Percentiles rank a stretch among this genome's conserved stretches.
phyloP scores from a whole-genome alignment of 2,113 vertebrate genomes.

The Labeo rohita region DNA sequence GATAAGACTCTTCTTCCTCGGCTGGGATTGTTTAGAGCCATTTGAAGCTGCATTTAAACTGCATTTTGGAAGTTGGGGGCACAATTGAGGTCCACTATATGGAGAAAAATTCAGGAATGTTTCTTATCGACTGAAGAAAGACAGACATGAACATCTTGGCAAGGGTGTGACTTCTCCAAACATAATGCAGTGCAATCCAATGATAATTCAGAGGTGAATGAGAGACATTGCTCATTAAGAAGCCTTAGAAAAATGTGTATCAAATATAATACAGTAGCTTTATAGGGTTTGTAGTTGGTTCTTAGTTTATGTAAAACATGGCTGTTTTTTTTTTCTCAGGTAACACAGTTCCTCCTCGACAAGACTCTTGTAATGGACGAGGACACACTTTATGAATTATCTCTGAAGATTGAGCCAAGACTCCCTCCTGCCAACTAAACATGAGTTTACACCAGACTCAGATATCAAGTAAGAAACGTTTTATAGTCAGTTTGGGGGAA shows the following conservation, averaged over 20 bases:
- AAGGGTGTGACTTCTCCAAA: too few species aligned
- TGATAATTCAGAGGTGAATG: neutral
- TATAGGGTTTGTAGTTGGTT: neutral
- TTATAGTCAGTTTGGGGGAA: neutral
- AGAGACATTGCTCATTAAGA: neutral
- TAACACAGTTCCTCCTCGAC: constrained; percentile 95
- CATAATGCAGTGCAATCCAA: neutral
- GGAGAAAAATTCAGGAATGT: too few species aligned
- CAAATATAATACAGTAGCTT: neutral
- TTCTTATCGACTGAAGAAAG: too few species aligned
- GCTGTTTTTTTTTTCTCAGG: constrained; percentile 72
- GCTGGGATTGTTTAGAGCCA: too few species aligned
- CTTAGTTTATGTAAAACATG: neutral
- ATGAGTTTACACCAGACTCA: neutral
- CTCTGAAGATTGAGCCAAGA: constrained; percentile 91
- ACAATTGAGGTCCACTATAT: too few species aligned
- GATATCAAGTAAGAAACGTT: neutral
- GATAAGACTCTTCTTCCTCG: too few species aligned
- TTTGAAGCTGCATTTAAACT: too few species aligned
- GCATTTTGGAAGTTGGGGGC: too few species aligned
- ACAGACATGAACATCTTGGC: too few species aligned
- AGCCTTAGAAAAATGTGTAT: neutral
- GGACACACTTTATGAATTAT: constrained; percentile 95
- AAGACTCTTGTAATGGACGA: constrained; percentile 94
- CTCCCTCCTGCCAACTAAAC: constrained; percentile 73